Conservation (phyloP, 2,797 vertebrate species). For the Anabacerthia variegaticeps region DNA sequence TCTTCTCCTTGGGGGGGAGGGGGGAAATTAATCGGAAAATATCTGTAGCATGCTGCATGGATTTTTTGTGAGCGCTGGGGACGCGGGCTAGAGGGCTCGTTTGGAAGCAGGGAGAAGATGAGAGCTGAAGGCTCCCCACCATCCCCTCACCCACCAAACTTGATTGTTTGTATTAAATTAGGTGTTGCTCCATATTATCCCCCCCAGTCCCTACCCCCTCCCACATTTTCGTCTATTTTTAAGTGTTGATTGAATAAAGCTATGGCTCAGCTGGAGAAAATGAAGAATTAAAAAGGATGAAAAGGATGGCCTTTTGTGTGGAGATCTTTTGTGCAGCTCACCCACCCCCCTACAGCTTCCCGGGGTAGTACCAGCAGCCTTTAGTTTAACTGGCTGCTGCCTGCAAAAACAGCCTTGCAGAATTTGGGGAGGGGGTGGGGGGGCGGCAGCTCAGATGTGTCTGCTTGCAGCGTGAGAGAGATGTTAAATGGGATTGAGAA, state of each 20-base stretch:
- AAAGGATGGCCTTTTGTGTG: conserved; percentile 82
- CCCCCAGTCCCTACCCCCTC: not conserved
- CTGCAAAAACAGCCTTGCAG: conserved; percentile 56
- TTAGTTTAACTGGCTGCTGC: conserved; percentile 47
- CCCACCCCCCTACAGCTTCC: conserved; percentile 45
- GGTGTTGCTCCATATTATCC: conserved; percentile 45
- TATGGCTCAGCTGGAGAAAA: conserved; percentile 71
- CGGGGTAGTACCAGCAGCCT: conserved; percentile 48
- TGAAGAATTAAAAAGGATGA: conserved; percentile 63
- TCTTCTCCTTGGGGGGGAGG: not conserved
- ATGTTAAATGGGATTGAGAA: conserved; percentile 62
- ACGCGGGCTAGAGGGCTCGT: not conserved
- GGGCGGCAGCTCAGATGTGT: not conserved
- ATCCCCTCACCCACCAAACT: not conserved
- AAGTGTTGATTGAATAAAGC: conserved; percentile 54
- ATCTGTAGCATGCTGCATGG: not conserved
- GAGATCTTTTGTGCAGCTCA: conserved; percentile 72
- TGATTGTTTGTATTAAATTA: conserved; percentile 64
- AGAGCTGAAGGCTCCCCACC: not conserved
- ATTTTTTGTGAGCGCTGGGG: not conserved
- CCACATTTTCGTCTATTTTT: not conserved
- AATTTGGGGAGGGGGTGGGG: not conserved
- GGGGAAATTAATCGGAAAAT: not conserved
- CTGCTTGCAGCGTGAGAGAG: conserved; percentile 38
- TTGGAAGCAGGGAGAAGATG: not conserved